These are phyloP conservation scores for Stenolophus ochropezus DNA, from an alignment of 2,888 invertebrate species.

Conservation along the genomic window DNA sequence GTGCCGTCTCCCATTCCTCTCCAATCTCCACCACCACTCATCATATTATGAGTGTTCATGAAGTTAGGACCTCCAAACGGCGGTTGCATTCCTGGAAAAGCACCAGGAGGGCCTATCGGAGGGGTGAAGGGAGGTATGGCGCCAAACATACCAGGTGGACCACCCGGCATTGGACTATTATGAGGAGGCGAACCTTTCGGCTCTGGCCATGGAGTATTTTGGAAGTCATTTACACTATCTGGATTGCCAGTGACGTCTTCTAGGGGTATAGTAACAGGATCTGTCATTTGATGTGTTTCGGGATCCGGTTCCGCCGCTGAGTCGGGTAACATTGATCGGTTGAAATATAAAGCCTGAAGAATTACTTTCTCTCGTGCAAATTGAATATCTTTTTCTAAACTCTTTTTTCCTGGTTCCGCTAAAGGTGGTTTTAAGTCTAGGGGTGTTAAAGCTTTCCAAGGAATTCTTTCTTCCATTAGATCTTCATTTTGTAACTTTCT, in stretches of 20 bases:
- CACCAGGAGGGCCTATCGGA: conserved; percentile 64
- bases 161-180: conserved; percentile 62
- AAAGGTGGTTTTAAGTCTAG: conserved; percentile 82
- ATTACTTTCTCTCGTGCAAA: conserved; percentile 90
- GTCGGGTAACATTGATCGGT: conserved; percentile 89
- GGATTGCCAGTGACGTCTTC: conserved; percentile 91
- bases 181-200: conserved; percentile 81
- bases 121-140: conserved; percentile 74
- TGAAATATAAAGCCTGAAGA: conserved; percentile 87
- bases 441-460: conserved; percentile 83
- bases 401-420: conserved; percentile 84
- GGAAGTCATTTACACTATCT: conserved; percentile 86
- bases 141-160: conserved; percentile 65
- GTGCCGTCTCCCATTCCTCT: conserved; percentile 74
- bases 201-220: conserved; percentile 88
- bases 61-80: conserved; percentile 74
- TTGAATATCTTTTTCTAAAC: conserved; percentile 91
- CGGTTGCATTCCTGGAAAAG: conserved; percentile 73
- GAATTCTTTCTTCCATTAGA: conserved; percentile 87
- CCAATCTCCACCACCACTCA: conserved; percentile 68
- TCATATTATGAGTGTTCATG: conserved; percentile 63
- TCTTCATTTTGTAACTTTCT: conserved; percentile 86
- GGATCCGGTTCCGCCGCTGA: conserved; percentile 90
- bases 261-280: conserved; percentile 89
- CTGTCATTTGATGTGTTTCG: conserved; percentile 84